Base-by-base conservation (phyloP, 1,140 invertebrate genomes). In the Hestina assimilis region DNA sequence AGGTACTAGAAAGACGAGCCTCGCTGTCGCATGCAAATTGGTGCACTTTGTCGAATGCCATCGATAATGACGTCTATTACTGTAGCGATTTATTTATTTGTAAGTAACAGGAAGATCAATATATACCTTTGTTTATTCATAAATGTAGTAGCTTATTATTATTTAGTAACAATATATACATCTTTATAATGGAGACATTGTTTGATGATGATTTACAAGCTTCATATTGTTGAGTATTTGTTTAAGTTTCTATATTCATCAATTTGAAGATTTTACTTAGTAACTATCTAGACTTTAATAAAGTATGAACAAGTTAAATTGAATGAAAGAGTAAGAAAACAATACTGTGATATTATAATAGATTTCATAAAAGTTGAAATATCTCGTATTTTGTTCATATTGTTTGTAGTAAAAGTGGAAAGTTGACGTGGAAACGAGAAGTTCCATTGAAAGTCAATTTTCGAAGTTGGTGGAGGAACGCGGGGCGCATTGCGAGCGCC, bases 361-460 rank as follows among this genome's bases (percentile, higher is more conserved):
- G 59, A 67, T 65, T 65, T 65, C 52, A 59, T 64, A 58, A 67
- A 70, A 70, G 48, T 59, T 67, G 33, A 59, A 66, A 63, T 63
- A 69, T 58, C 58, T 52, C 52, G 60, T 64, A 70, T 64, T 75
- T 63, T 66, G 59, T 64, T 62, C 51, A 47, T 47, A 45, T 62
- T 76, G 70, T 79, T 82, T 71, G 67, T 62, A 69, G 61, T 79
- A 72, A 79, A 85, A 75, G 79, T 76, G 71, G 72, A 79, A 81
- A 85, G 79, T 79, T 75, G 72, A 69, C 69, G 69, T 64, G 60
- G 55, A 72, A 74, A 69, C 67, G 68, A 59, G 56, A 75, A 84
- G 66, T 82, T 87, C 65, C 71, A 82, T 79, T 82, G 72, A 83
- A 84, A 87, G 79, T 87, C 78, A 77, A 83, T 84, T 87, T 83